Evolutionary conservation across 2,113 vertebrate species (phyloP), one percentile per base, ranked within the genome.

Genomic region (Xiphophorus maculatus): DNA sequence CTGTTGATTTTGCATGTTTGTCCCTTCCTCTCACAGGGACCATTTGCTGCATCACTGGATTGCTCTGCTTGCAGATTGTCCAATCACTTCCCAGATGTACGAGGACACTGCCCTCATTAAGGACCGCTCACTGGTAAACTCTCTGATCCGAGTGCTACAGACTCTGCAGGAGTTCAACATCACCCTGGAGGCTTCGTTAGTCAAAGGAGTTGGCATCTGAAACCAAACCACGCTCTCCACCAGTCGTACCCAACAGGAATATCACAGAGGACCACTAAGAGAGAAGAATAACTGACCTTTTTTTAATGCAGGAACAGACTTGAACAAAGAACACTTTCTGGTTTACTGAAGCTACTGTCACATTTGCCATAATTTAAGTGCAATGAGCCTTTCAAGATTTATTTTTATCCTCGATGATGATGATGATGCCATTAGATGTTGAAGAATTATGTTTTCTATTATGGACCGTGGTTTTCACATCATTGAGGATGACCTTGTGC

Each of bases 91-190:
- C 87, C 97, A 99, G 94, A 99, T 99, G 98, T 99, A 99, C 29
- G 98, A 99, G 87, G 98, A 99, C 14, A 81, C 84, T 13, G 97
- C 98, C 1, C 92, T 99, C 79, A 96, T 99, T 80, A 99, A 99
- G 91, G 97, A 99, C 88, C 98, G 97, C 68, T 96, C 97, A 0
- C 92, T 99, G 81, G 97, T 99, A 78, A 99, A 99, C 92, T 98
- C 98, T 84, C 93, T 99, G 86, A 99, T 99, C 90, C 94, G 97
- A 77, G 98, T 99, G 69, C 94, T 99, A 79, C 98, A 99, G 93
- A 99, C 97, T 66, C 92, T 99, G 90, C 98, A 99, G 91, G 98
- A 99, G 84, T 99, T 99, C 93, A 99, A 99, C 92, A 99, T 99
- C 88, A 99, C 96, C 7, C 93, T 99, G 92, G 98, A 99, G 92